Evolutionary conservation across 2,888 invertebrate genomes (phyloP).

Genomic region (Reticulitermes lucifugus): DNA sequence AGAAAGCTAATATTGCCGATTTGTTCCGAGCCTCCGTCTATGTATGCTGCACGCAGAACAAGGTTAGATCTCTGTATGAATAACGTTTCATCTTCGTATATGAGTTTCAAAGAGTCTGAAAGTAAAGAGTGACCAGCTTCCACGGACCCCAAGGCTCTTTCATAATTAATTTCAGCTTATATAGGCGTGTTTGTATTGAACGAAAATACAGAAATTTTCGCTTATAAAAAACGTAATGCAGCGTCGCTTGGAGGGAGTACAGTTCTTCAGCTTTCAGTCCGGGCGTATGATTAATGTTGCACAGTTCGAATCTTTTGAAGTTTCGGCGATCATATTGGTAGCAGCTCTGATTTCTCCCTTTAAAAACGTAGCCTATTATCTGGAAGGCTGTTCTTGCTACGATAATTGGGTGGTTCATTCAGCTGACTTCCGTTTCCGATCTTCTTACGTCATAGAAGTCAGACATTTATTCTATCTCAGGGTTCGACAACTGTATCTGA

Average conservation of each 20-base stretch:
- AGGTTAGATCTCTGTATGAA: too few relatives aligned
- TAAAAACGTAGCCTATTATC: constrained; percentile 4
- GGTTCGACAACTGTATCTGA: too few relatives aligned
- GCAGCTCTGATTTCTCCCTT: neutral
- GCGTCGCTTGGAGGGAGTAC: neutral
- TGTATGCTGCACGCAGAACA: too few relatives aligned
- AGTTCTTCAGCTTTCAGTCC: neutral
- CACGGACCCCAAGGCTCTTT: neutral
- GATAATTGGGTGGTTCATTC: constrained; percentile 8
- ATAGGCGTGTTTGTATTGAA: neutral
- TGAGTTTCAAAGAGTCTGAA: neutral
- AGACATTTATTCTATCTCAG: too few relatives aligned
- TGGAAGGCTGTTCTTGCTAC: neutral
- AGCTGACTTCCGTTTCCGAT: neutral
- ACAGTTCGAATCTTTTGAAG: constrained; percentile 18
- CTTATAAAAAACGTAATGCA: neutral
- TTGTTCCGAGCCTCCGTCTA: too few relatives aligned
- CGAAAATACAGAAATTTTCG: neutral
- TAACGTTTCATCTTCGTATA: neutral
- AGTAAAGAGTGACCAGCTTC: constrained; percentile 22
- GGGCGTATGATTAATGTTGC: constrained; percentile 4
- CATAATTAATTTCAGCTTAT: constrained; percentile 19
- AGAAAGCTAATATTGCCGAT: too few relatives aligned
- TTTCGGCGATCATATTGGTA: neutral
- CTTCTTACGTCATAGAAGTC: neutral